Conservation (phyloP, 1,140 invertebrate genomes). For the Drosophila seguyi region DNA sequence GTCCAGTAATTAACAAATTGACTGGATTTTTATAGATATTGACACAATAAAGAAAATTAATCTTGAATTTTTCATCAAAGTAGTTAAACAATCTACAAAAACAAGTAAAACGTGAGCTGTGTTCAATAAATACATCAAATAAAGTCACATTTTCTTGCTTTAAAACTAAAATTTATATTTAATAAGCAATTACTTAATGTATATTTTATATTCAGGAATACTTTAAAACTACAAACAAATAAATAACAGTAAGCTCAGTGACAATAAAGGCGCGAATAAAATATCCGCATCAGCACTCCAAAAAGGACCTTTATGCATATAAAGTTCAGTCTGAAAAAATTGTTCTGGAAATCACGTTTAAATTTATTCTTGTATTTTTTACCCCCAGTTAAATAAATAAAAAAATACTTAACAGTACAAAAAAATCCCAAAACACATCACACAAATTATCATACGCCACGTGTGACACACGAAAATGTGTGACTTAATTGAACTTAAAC, state of each 20-base stretch:
- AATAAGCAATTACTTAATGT: neutral
- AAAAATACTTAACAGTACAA: neutral
- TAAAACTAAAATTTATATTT: neutral
- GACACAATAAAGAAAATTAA: neutral
- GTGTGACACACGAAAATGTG: neutral
- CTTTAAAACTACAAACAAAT: no score
- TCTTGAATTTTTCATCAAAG: neutral
- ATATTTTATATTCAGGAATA: neutral
- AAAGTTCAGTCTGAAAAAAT: neutral
- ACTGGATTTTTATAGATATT: conserved; percentile 18
- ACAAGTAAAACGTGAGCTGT: neutral
- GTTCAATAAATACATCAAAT: neutral
- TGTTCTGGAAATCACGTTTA: neutral
- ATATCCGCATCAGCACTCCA: neutral
- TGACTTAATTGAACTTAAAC: neutral
- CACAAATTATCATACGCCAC: neutral
- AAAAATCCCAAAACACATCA: no score
- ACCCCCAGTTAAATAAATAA: no score
- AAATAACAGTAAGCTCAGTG: neutral
- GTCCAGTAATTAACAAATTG: conserved; percentile 24
- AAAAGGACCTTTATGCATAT: neutral
- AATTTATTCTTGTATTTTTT: neutral
- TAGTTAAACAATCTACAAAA: neutral
- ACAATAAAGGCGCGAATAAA: neutral
- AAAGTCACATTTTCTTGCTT: neutral